Conservation (phyloP, 2,113 vertebrate genomes). For the Candoia aspera region DNA sequence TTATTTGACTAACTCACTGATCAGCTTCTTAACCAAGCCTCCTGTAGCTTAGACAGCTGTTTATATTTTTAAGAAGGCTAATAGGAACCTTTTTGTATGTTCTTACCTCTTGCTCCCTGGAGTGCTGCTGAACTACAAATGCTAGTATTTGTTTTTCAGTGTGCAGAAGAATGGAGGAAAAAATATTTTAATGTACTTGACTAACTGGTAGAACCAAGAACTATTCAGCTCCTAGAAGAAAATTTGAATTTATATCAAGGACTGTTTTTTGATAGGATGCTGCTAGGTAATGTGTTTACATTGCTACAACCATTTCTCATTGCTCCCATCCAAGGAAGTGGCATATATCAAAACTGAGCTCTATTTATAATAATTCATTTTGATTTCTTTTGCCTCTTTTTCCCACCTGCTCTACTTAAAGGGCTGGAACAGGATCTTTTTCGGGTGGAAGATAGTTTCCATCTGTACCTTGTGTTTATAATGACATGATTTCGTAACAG, state of each 20-base stretch:
- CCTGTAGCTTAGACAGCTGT: not conserved
- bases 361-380: not conserved
- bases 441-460: not conserved
- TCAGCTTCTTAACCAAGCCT: slow-evolving; percentile 17
- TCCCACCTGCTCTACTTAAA: not conserved
- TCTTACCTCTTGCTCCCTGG: slow-evolving; percentile 21
- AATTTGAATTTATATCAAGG: slow-evolving; percentile 3
- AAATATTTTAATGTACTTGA: not conserved
- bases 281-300: not conserved
- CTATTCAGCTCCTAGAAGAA: not conserved
- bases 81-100: not conserved
- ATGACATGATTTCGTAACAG: not conserved
- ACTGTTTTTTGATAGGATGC: slow-evolving; percentile 5
- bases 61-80: slow-evolving; percentile 21
- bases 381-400: not conserved
- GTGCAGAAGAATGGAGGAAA: not conserved
- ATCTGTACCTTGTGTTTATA: not conserved
- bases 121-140: slow-evolving; percentile 11
- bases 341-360: not conserved
- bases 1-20: slow-evolving; percentile 19
- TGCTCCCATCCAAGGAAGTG: not conserved
- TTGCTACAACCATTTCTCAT: not conserved
- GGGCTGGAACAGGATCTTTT: not conserved
- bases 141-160: not conserved
- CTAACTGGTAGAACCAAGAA: not conserved